phyloP scores from a whole-genome alignment of 2,888 invertebrate genomes.

The Bibio marci region DNA sequence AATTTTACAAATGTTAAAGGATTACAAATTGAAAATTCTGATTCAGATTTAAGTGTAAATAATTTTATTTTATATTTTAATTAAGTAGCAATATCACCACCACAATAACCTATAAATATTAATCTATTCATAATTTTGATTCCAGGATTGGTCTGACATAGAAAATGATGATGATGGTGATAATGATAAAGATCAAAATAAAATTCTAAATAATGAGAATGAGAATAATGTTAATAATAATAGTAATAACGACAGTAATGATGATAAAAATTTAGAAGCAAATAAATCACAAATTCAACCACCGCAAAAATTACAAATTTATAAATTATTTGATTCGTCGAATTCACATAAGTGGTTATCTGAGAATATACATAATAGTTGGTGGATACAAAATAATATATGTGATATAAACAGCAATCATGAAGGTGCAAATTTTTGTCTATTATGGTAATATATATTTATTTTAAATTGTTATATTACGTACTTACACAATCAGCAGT shows the following conservation, averaged over 20 bases:
- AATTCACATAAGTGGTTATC: conserved; percentile 21
- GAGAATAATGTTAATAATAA: not conserved
- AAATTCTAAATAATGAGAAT: not conserved
- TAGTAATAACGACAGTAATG: not conserved
- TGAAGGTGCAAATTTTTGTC: conserved; percentile 26
- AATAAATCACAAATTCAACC: conserved; percentile 9
- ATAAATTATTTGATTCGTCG: conserved; percentile 13
- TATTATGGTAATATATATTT: conserved; percentile 23
- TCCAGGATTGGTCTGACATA: conserved; percentile 25
- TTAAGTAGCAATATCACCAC: no score
- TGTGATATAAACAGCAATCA: conserved; percentile 19
- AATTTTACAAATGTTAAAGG: not conserved
- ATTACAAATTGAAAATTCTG: conserved; percentile 7
- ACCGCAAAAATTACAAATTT: conserved; percentile 14
- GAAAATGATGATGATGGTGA: conserved; percentile 7
- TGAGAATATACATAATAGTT: conserved; percentile 26
- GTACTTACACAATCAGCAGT: no score
- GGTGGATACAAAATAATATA: conserved; percentile 26
- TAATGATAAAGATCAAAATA: not conserved
- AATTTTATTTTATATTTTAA: not conserved
- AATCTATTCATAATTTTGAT: not conserved
- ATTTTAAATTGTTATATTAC: no score
- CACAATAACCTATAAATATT: no score
- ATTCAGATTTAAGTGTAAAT: conserved; percentile 21
- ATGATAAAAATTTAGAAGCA: conserved; percentile 1